Evolutionary conservation across 2,113 vertebrate genomes (phyloP), one percentile per base, ranked within the genome.

Genomic region (Siniperca chuatsi): DNA sequence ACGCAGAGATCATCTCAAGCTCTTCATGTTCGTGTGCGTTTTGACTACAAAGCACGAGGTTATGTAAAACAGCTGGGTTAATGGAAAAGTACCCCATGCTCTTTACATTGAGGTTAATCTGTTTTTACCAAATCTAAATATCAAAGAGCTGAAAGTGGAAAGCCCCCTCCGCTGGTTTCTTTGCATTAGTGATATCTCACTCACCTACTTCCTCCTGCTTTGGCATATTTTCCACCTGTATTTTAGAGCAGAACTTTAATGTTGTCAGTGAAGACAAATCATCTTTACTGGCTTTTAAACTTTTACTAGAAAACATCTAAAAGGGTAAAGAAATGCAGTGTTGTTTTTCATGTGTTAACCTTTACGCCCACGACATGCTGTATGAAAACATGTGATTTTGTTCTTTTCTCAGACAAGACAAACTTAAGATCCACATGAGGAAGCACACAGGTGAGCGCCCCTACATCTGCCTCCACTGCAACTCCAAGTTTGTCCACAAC

Each of bases 381-480:
- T 48, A 21, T 58, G 48, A 80, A 78, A 37, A 40, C 57, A 35
- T 69, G 33, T 75, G 42, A 60, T 72, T 84, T 87, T 86, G 52
- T 82, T 75, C 48, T 81, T 72, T 83, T 81, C 89, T 2, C 95
- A 99, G 98, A 94, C 98, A 99, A 91, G 98, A 99, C 96, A 99
- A 99, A 88, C 95, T 99, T 20, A 99, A 99, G 93, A 99, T 99
- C 90, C 98, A 99, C 95, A 99, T 99, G 98, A 94, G 98, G 74
- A 99, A 99, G 93, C 98, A 99, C 95, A 99, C 98, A 0, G 98
- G 98, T 3, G 98, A 99, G 91, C 96, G 98, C 70, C 98, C 98
- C 0, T 99, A 99, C 94, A 97, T 99, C 89, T 99, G 98, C 94
- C 97, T 98, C 89, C 98, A 99, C 94, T 99, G 98, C 97, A 99